Conservation (phyloP, 2,113 vertebrate genomes). For the Erythrocercus mccallii region DNA sequence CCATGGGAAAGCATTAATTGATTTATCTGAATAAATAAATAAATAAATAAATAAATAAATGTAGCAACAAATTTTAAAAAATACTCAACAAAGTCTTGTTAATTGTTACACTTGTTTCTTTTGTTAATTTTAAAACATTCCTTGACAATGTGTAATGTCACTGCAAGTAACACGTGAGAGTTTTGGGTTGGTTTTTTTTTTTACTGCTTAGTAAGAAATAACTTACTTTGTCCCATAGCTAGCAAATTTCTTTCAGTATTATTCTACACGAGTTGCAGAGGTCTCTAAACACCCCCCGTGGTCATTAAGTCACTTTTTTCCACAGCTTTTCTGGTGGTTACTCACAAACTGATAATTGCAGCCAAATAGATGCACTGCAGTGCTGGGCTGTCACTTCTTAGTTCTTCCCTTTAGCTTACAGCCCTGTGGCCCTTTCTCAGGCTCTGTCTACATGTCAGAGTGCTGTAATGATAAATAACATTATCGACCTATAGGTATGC, state of each 20-base stretch:
- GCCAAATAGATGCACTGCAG: not conserved
- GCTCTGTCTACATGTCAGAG: not conserved
- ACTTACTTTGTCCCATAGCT: not conserved
- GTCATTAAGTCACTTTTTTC: not conserved
- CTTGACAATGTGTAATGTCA: not conserved
- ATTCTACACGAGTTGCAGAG: not conserved
- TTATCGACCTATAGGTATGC: constrained; percentile 36
- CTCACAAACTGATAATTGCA: constrained; percentile 28
- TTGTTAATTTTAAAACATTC: not conserved
- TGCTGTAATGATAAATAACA: constrained; percentile 54
- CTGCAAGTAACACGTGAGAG: not conserved
- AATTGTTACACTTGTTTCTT: not conserved
- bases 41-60: constrained; percentile 17
- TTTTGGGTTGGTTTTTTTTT: not conserved
- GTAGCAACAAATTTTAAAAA: no score
- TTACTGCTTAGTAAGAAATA: not conserved
- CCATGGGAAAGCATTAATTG: not conserved
- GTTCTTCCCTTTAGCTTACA: not conserved
- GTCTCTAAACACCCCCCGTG: not conserved
- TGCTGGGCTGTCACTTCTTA: constrained; percentile 19
- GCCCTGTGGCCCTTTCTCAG: constrained; percentile 2
- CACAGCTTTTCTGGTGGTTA: not conserved
- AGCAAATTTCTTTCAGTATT: not conserved
- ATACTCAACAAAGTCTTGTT: not conserved
- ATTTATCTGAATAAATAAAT: constrained; percentile 21